These are phyloP conservation scores for Norana najaformis DNA, from an alignment of 2,888 invertebrate genomes.

Conservation along the genomic window DNA sequence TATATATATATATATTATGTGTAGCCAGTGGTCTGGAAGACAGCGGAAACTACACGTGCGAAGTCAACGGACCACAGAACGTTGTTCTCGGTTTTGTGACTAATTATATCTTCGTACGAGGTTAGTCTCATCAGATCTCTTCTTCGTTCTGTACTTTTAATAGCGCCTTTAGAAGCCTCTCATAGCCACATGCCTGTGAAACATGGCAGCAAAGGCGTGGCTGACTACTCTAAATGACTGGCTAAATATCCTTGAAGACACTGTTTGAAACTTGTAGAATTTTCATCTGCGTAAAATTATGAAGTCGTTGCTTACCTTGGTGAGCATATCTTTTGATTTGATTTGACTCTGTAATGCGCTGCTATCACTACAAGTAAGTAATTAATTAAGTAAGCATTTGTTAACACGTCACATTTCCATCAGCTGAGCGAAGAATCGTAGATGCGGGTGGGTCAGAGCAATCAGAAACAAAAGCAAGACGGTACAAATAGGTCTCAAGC, in stretches of 20 bases:
- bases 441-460: no score
- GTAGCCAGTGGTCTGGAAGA: slow-evolving; percentile 31
- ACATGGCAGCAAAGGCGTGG: neutral
- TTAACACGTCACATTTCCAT: no score
- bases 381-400: no score
- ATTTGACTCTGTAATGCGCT: no score
- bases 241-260: neutral
- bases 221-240: neutral
- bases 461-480: no score
- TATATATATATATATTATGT: neutral
- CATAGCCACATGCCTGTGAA: neutral
- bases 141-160: neutral
- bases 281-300: neutral
- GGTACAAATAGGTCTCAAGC: no score
- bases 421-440: no score
- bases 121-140: slow-evolving; percentile 26
- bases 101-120: slow-evolving; percentile 39
- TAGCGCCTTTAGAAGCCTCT: neutral
- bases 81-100: slow-evolving; percentile 36
- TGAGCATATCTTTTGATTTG: neutral
- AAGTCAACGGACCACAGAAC: slow-evolving; percentile 37
- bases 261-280: neutral
- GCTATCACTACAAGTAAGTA: no score
- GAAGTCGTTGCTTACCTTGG: no score
- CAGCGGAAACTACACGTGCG: slow-evolving; percentile 43